Percentiles rank a stretch among this genome's conserved stretches.
Conservation (phyloP, 2,113 vertebrate genomes). For the Sisor rabdophorus region DNA sequence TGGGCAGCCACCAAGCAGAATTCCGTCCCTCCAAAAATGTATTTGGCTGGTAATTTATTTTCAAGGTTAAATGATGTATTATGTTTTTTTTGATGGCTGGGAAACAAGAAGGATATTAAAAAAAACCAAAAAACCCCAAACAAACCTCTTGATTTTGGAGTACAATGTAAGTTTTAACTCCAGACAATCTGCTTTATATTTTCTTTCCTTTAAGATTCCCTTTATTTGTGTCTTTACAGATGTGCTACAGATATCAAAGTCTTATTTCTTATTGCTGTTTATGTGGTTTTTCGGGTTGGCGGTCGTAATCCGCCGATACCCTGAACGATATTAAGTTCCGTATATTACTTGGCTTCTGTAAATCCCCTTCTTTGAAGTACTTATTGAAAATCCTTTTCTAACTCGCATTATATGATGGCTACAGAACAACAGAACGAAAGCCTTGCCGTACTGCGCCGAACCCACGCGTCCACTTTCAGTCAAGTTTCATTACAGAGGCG, state of each 20-base stretch:
- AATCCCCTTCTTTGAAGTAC: neutral
- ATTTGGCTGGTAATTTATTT: neutral
- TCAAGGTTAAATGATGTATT: neutral
- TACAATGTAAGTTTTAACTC: neutral
- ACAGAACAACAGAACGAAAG: neutral
- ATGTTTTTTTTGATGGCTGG: neutral
- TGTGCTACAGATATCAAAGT: neutral
- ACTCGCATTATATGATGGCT: neutral
- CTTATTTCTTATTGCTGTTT: neutral
- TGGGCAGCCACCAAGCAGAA: neutral
- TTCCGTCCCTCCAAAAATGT: no score
- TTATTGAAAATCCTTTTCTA: neutral
- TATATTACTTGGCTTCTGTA: neutral
- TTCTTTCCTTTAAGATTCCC: neutral
- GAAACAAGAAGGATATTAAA: neutral
- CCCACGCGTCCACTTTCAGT: conserved; percentile 13
- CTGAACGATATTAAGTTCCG: neutral
- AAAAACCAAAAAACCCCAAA: no score
- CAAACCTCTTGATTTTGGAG: neutral
- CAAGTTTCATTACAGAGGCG: neutral
- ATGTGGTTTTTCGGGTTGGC: neutral
- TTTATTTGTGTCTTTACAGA: neutral
- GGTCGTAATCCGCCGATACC: neutral
- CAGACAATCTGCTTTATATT: neutral
- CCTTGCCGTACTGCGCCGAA: neutral